A percentile compares a stretch with the other conserved stretches of the same genome.
phyloP scores from a whole-genome alignment of 2,113 vertebrate genomes.

The Lathamus discolor region DNA sequence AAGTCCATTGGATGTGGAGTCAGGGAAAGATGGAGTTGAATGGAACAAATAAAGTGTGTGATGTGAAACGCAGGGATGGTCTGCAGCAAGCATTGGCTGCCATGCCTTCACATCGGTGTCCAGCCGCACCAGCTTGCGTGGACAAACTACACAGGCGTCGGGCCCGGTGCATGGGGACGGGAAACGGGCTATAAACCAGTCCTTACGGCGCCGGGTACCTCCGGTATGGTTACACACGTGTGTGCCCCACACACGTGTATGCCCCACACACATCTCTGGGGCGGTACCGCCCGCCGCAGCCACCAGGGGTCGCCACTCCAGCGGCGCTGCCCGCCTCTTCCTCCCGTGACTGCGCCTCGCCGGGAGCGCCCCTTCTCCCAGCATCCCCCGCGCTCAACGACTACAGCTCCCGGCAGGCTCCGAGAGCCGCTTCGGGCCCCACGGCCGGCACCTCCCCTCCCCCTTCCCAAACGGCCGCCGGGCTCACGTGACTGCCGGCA shows the following conservation, averaged over 20 bases:
- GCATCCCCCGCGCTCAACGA: not conserved
- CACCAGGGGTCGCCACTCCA: not conserved
- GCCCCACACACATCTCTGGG: not conserved
- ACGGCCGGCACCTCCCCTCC: not conserved
- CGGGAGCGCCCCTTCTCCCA: not conserved
- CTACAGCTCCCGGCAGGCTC: constrained; percentile 71
- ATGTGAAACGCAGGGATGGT: no score
- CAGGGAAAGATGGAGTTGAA: not conserved
- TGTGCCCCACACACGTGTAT: no score
- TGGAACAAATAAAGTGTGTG: fast-evolving
- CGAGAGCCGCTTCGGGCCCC: not conserved
- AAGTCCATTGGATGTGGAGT: fast-evolving
- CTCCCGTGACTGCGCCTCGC: not conserved
- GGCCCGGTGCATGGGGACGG: not conserved
- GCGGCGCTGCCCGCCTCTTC: not conserved
- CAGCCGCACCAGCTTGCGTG: not conserved
- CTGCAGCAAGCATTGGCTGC: fast-evolving
- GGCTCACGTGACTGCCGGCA: constrained; percentile 61
- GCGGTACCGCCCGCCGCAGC: not conserved
- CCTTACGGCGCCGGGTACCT: no score
- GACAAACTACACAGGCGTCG: no score
- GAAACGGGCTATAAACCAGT: not conserved
- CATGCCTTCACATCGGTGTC: not conserved
- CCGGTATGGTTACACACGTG: not conserved
- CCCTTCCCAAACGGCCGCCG: constrained; percentile 44